phyloP scores from a whole-genome alignment of 2,797 vertebrate species.

The Danionella dracula region DNA sequence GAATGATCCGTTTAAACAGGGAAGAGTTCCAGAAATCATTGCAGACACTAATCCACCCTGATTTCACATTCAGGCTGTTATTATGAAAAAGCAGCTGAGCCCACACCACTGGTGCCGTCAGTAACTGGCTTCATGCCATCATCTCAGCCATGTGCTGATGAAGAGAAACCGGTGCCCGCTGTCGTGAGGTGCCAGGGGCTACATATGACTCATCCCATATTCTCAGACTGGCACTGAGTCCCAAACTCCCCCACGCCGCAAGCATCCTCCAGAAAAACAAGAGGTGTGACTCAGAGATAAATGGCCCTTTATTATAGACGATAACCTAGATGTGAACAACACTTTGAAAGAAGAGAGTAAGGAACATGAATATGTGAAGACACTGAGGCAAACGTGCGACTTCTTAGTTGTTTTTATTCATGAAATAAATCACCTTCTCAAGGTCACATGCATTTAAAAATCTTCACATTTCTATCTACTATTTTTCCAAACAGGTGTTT shows the following conservation, averaged over 20 bases:
- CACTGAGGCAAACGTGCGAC: too few species aligned
- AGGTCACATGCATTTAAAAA: too few species aligned
- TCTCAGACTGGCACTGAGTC: conserved; percentile 3
- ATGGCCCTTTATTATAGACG: background rate
- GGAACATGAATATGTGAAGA: too few species aligned
- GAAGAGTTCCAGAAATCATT: background rate
- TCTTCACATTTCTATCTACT: too few species aligned
- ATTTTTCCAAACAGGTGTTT: too few species aligned
- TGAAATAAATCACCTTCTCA: too few species aligned
- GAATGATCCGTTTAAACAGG: too few species aligned
- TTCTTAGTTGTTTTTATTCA: too few species aligned
- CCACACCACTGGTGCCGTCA: background rate
- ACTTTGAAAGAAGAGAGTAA: background rate
- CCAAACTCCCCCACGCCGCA: conserved; percentile 26
- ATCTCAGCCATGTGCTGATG: conserved; percentile 35
- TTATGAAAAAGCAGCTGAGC: conserved; percentile 24
- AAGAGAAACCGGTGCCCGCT: conserved; percentile 19
- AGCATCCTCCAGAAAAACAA: conserved; percentile 40
- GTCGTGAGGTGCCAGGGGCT: conserved; percentile 26
- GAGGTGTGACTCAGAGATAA: conserved; percentile 63
- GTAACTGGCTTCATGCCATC: background rate
- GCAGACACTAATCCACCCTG: background rate
- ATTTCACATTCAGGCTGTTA: conserved; percentile 13
- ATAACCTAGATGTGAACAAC: conserved; percentile 17
- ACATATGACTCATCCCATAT: conserved; percentile 32